A percentile compares a stretch with the other conserved stretches of the same genome.
Conservation (phyloP, 2,888 invertebrate species). For the Chloroclystis v-ata region DNA sequence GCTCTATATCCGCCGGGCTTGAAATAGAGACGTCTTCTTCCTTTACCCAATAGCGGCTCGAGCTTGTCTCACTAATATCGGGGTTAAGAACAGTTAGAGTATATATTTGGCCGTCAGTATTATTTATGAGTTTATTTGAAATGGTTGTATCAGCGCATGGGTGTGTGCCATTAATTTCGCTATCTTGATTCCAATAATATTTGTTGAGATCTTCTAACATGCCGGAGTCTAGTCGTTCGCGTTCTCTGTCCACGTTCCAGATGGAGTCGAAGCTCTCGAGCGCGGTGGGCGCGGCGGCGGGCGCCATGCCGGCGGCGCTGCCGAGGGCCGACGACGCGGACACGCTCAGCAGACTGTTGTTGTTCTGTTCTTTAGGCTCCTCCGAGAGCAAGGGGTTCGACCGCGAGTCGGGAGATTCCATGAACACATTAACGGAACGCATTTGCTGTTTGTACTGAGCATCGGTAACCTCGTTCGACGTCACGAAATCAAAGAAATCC, state of each 20-base stretch:
- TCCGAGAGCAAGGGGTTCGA: slow-evolving; percentile 72
- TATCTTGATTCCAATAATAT: slow-evolving; percentile 87
- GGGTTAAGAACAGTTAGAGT: slow-evolving; percentile 92
- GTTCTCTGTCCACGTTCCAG: slow-evolving; percentile 85
- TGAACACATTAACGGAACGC: slow-evolving; percentile 82
- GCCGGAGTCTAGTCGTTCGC: slow-evolving; percentile 83
- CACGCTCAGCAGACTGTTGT: slow-evolving; percentile 77
- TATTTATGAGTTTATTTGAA: slow-evolving; percentile 74
- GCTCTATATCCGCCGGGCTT: slow-evolving; percentile 79
- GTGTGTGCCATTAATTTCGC: slow-evolving; percentile 74
- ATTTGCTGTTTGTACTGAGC: slow-evolving; percentile 83
- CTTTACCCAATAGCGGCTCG: slow-evolving; percentile 82
- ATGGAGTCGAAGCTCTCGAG: slow-evolving; percentile 79
- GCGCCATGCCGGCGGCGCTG: slow-evolving; percentile 46
- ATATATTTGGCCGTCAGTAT: slow-evolving; percentile 90
- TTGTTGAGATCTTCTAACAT: slow-evolving; percentile 91
- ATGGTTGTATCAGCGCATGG: slow-evolving; percentile 70
- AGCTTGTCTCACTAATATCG: slow-evolving; percentile 81
- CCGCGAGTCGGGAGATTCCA: slow-evolving; percentile 77
- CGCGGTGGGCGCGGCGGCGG: slow-evolving; percentile 65
- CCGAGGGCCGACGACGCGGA: slow-evolving; percentile 45
- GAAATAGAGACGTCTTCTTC: slow-evolving; percentile 81
- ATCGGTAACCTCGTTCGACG: slow-evolving; percentile 86
- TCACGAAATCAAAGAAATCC: slow-evolving; percentile 93
- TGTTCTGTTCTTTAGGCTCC: slow-evolving; percentile 79